These are phyloP conservation scores for Ophraella communa DNA, from an alignment of 2,888 invertebrate genomes.

Conservation along the genomic window DNA sequence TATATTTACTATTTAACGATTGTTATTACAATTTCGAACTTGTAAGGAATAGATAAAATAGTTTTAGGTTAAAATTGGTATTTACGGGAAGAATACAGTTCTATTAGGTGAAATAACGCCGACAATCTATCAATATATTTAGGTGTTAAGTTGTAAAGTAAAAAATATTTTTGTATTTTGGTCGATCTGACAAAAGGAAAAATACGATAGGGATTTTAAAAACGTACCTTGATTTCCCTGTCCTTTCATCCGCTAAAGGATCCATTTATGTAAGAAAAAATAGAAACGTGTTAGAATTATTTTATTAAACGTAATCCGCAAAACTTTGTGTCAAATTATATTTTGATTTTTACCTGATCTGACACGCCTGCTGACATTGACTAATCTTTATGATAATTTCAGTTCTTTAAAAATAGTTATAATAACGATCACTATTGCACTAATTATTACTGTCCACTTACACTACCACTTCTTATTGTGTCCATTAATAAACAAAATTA, in stretches of 20 bases:
- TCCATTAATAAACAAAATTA: slow-evolving; percentile 44
- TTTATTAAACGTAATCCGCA: slow-evolving; percentile 42
- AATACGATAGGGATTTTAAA: slow-evolving; percentile 8
- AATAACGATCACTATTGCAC: slow-evolving; percentile 54
- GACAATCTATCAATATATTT: too few species aligned
- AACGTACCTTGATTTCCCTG: slow-evolving; percentile 79
- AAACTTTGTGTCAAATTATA: slow-evolving; percentile 55
- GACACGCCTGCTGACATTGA: slow-evolving; percentile 92
- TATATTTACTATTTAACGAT: too few species aligned
- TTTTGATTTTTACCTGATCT: slow-evolving; percentile 76
- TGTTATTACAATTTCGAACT: too few species aligned
- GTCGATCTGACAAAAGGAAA: slow-evolving; percentile 15
- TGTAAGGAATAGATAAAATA: too few species aligned
- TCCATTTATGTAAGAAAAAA: slow-evolving; percentile 64
- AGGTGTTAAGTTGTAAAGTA: too few species aligned
- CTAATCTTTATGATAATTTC: slow-evolving; percentile 68
- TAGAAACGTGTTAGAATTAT: slow-evolving; percentile 23
- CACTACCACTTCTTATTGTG: slow-evolving; percentile 45
- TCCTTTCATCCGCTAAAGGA: slow-evolving; percentile 81
- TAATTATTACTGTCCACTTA: slow-evolving; percentile 46
- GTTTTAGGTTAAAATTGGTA: too few species aligned
- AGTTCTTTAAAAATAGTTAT: slow-evolving; percentile 53
- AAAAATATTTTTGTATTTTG: slow-evolving; percentile 9
- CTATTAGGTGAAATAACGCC: not conserved
- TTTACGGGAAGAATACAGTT: not conserved